phyloP scores from a whole-genome alignment of 2,113 vertebrate species.

The Crocuta crocuta region DNA sequence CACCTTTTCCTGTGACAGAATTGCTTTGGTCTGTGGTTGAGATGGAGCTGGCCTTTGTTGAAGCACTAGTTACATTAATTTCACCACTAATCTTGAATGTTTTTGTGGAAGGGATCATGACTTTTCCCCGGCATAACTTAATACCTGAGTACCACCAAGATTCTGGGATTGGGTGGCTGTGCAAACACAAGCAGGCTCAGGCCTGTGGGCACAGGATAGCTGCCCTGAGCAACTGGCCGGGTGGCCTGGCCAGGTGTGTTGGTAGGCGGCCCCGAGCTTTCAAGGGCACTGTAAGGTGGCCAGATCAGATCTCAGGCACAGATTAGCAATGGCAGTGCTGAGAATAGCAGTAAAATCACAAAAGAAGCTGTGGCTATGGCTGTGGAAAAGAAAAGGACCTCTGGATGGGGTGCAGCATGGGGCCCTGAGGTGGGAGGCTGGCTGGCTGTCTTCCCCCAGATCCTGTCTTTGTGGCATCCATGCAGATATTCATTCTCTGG shows the following conservation, averaged over 20 bases:
- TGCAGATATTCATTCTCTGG: not conserved
- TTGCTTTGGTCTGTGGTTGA: not conserved
- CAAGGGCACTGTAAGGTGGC: too few species aligned
- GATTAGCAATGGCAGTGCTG: not conserved
- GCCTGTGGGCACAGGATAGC: not conserved
- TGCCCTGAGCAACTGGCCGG: not conserved
- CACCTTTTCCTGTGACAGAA: not conserved
- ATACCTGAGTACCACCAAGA: not conserved
- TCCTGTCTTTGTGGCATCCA: not conserved
- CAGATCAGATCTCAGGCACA: accelerated
- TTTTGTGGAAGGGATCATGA: not conserved
- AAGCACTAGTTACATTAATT: not conserved
- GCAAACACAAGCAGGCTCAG: not conserved
- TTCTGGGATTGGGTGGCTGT: not conserved
- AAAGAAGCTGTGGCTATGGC: not conserved
- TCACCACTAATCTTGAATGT: not conserved
- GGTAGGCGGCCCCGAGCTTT: too few species aligned
- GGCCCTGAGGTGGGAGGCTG: not conserved
- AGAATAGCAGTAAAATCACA: not conserved
- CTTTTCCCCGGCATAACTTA: not conserved
- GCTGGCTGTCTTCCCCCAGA: accelerated
- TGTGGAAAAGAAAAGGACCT: too few species aligned
- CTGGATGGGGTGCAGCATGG: accelerated
- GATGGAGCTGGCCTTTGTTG: not conserved
- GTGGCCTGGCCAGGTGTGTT: not conserved